Conservation (phyloP, 1,140 invertebrate genomes). For the Asobara japonica region DNA sequence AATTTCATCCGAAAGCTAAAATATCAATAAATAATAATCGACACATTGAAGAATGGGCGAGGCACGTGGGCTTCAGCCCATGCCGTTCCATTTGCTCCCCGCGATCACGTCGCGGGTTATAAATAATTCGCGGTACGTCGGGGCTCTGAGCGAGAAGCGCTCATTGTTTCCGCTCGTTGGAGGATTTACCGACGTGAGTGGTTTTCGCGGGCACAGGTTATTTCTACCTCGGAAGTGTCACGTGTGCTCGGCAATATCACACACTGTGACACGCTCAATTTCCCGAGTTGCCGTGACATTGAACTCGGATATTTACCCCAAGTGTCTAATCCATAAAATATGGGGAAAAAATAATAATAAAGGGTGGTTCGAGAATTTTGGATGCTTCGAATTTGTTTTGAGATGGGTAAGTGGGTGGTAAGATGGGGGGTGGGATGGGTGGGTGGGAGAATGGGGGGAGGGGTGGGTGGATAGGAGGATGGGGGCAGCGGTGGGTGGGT, state of each 20-base stretch:
- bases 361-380: too few species aligned
- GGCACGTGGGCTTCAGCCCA: not conserved
- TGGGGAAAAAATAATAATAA: too few species aligned
- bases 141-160: not conserved
- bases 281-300: not conserved
- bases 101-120: conserved; percentile 19
- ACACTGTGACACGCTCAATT: conserved; percentile 9
- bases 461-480: too few species aligned
- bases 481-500: too few species aligned
- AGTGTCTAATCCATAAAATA: too few species aligned
- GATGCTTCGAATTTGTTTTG: too few species aligned
- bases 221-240: not conserved
- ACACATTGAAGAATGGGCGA: not conserved
- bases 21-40: not conserved
- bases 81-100: not conserved
- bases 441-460: too few species aligned
- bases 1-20: too few species aligned
- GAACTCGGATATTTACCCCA: not conserved
- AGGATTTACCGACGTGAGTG: conserved; percentile 1
- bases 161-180: conserved; percentile 20
- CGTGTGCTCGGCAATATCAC: not conserved
- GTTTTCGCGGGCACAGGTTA: not conserved
- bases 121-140: conserved; percentile 19
- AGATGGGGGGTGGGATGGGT: too few species aligned
- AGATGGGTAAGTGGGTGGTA: not conserved